Evolutionary conservation across 1,140 invertebrate species (phyloP).

Genomic region (Formica selysi): DNA sequence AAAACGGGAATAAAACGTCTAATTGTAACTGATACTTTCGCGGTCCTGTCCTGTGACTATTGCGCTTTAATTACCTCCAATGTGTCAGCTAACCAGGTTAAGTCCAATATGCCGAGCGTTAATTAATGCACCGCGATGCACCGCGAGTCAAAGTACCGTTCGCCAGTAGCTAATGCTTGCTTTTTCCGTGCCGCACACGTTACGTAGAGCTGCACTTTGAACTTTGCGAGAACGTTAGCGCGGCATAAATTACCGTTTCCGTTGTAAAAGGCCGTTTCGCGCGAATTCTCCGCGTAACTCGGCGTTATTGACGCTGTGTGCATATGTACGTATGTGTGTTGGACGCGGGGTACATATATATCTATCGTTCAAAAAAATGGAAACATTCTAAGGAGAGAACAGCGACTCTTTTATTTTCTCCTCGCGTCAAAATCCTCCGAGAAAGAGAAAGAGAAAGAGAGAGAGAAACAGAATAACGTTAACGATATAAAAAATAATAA

Average conservation of each 20-base stretch:
- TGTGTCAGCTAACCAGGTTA: conserved; percentile 66
- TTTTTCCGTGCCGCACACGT: conserved; percentile 50
- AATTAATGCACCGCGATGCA: conserved; percentile 67
- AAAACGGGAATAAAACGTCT: conserved; percentile 5
- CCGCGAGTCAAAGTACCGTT: conserved; percentile 64
- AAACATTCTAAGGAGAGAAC: conserved; percentile 31
- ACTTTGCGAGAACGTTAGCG: conserved; percentile 59
- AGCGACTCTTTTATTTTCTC: conserved; percentile 10
- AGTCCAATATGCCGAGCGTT: conserved; percentile 59
- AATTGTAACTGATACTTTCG: conserved; percentile 38
- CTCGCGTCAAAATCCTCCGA: neutral
- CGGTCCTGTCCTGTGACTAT: conserved; percentile 40
- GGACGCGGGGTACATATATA: neutral
- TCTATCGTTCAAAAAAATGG: conserved; percentile 13
- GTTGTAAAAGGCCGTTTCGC: conserved; percentile 59
- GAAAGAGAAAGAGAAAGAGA: neutral
- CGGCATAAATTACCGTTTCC: conserved; percentile 67
- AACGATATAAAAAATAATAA: conserved; percentile 2
- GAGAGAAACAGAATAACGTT: no score
- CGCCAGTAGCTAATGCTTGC: conserved; percentile 56
- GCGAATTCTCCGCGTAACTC: conserved; percentile 60
- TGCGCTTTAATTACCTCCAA: conserved; percentile 60
- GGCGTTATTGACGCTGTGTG: conserved; percentile 50
- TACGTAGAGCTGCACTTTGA: conserved; percentile 62
- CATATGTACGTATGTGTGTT: neutral